Percentiles rank a stretch among this genome's conserved stretches.
phyloP scores from a whole-genome alignment of 2,888 invertebrate genomes.

The Dolomedes plantarius region DNA sequence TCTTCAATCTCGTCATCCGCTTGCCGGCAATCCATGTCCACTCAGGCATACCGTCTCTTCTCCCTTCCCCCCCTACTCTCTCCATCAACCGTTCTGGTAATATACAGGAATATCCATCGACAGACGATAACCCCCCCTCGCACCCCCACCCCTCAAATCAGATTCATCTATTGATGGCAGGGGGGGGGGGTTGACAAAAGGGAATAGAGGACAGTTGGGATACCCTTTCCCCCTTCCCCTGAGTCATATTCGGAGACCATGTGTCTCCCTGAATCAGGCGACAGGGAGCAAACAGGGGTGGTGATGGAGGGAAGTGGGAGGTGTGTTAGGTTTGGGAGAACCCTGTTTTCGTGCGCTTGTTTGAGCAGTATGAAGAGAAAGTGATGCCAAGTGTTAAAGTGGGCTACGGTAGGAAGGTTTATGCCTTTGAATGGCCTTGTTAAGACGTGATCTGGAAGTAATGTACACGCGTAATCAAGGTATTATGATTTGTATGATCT shows the following conservation, averaged over 20 bases:
- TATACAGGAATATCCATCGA: conserved; percentile 9
- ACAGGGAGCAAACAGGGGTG: conserved; percentile 5
- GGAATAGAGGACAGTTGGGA: background rate
- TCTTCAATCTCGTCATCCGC: background rate
- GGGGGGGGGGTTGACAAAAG: conserved; percentile 10
- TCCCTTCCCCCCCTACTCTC: background rate
- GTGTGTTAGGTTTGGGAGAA: background rate
- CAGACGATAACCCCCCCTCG: background rate
- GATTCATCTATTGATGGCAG: conserved; percentile 13
- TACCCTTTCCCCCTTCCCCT: background rate
- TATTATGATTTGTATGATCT: too few relatives aligned
- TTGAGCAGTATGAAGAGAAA: background rate
- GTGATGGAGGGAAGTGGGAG: background rate
- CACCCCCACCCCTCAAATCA: background rate
- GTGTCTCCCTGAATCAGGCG: conserved; percentile 9
- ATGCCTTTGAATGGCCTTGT: background rate
- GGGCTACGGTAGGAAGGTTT: background rate
- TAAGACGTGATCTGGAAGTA: background rate
- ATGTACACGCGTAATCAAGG: background rate
- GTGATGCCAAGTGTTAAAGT: background rate
- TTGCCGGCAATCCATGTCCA: conserved; percentile 4
- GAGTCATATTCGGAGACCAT: background rate
- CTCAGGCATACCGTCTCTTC: background rate
- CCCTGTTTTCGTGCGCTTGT: background rate
- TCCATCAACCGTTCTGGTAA: background rate